A percentile compares a stretch with the other conserved stretches of the same genome.
phyloP scores from a whole-genome alignment of 1,140 invertebrate genomes.

The Holotrichia oblita region DNA sequence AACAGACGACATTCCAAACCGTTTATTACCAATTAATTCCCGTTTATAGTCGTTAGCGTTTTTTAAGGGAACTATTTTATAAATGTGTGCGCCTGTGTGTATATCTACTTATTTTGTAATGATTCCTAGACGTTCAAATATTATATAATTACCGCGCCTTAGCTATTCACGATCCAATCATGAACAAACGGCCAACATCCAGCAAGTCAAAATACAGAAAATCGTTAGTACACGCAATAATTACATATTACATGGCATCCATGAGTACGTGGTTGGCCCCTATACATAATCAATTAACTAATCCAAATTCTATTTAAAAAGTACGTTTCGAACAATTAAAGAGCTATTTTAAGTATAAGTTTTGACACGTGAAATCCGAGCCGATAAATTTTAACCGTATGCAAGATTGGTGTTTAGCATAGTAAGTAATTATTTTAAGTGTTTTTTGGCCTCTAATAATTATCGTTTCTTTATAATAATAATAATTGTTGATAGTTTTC shows the following conservation, averaged over 20 bases:
- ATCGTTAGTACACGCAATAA: slow-evolving; percentile 1
- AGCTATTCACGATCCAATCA: slow-evolving; percentile 1
- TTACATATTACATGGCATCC: slow-evolving; percentile 6
- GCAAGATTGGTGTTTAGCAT: neutral
- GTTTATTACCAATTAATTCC: neutral
- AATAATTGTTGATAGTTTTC: no score
- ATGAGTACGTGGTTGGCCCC: neutral
- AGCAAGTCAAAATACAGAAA: slow-evolving; percentile 13
- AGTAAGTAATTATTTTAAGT: neutral
- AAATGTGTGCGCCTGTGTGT: neutral
- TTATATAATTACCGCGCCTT: slow-evolving; percentile 13
- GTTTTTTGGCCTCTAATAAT: neutral
- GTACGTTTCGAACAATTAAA: neutral
- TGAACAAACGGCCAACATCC: neutral
- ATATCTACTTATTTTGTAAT: neutral
- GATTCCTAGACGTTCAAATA: neutral
- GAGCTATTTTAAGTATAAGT: neutral
- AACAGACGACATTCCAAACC: neutral
- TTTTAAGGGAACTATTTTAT: neutral
- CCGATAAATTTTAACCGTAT: neutral
- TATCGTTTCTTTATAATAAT: no score
- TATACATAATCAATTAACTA: slow-evolving; percentile 28
- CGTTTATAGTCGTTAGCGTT: slow-evolving; percentile 2
- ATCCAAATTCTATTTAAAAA: slow-evolving; percentile 30
- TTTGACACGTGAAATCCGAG: neutral